Evolutionary conservation across 2,888 invertebrate genomes (phyloP).

Genomic region (Hofmannophila pseudospretella): DNA sequence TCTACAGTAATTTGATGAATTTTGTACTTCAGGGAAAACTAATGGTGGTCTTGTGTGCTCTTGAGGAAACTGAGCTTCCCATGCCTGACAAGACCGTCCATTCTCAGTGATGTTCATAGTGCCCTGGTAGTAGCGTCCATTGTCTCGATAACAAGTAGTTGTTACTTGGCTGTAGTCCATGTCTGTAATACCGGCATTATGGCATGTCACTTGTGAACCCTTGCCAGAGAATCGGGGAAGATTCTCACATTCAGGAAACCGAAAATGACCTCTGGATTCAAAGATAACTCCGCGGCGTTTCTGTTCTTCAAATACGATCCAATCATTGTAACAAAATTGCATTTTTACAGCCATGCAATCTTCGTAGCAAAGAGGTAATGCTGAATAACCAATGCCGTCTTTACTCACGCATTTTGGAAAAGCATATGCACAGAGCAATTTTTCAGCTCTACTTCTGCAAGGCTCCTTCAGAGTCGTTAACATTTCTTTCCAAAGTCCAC

Average conservation of each 20-base stretch:
- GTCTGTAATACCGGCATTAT: slow-evolving; percentile 90
- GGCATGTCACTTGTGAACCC: slow-evolving; percentile 83
- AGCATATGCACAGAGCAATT: slow-evolving; percentile 93
- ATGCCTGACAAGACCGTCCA: slow-evolving; percentile 92
- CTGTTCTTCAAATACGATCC: slow-evolving; percentile 93
- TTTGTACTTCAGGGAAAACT: slow-evolving; percentile 93
- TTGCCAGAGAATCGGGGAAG: slow-evolving; percentile 85
- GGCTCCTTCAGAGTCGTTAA: slow-evolving; percentile 87
- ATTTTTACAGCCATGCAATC: slow-evolving; percentile 94
- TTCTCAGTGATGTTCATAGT: slow-evolving; percentile 88
- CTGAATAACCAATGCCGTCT: slow-evolving; percentile 79
- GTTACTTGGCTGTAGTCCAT: slow-evolving; percentile 89
- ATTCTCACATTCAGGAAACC: slow-evolving; percentile 90
- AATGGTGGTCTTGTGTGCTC: slow-evolving; percentile 91
- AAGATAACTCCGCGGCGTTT: slow-evolving; percentile 87
- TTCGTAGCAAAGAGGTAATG: slow-evolving; percentile 92
- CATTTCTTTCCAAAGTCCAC: slow-evolving; percentile 91
- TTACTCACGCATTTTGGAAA: slow-evolving; percentile 91
- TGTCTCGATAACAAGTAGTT: slow-evolving; percentile 89
- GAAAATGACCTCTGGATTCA: slow-evolving; percentile 90
- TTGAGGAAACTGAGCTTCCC: slow-evolving; percentile 93
- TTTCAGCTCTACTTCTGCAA: slow-evolving; percentile 92
- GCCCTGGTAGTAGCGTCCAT: slow-evolving; percentile 95
- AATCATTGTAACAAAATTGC: slow-evolving; percentile 95
- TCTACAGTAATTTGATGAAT: slow-evolving; percentile 94